Evolutionary conservation across 2,797 vertebrate species (phyloP).

Genomic region (Characodon lateralis): DNA sequence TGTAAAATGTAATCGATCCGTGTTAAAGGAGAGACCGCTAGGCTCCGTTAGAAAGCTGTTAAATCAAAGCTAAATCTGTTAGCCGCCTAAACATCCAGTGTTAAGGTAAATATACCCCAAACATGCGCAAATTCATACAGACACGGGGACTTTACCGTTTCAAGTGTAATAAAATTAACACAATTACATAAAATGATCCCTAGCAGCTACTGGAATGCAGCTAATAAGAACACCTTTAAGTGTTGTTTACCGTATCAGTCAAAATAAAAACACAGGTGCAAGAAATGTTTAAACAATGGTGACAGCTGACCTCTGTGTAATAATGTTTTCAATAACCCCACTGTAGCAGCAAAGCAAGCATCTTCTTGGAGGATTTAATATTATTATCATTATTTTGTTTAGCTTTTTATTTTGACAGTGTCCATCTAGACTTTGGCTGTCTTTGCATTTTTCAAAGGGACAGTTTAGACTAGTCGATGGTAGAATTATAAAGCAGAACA

Average conservation of each 20-base stretch:
- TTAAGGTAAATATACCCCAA: background rate
- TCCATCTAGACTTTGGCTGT: background rate
- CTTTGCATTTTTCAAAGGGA: background rate
- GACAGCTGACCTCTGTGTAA: background rate
- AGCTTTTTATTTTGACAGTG: too few species aligned
- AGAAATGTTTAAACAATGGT: background rate
- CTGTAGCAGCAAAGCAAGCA: background rate
- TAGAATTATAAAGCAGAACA: background rate
- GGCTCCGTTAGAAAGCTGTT: accelerated
- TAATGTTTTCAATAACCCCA: background rate
- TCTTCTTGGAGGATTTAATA: background rate
- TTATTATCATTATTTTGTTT: background rate
- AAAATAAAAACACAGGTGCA: background rate
- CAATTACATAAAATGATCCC: background rate
- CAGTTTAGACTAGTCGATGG: background rate
- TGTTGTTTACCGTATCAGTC: background rate
- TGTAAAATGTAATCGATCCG: background rate
- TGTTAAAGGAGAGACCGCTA: accelerated
- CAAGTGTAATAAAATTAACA: background rate
- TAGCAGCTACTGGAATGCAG: background rate
- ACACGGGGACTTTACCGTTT: accelerated
- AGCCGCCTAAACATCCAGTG: conserved; percentile 12
- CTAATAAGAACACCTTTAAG: background rate
- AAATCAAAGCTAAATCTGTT: background rate
- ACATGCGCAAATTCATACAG: background rate